Percentiles rank a stretch among this genome's conserved stretches.
Conservation (phyloP, 1,140 invertebrate genomes). For the Drosophila neocordata region DNA sequence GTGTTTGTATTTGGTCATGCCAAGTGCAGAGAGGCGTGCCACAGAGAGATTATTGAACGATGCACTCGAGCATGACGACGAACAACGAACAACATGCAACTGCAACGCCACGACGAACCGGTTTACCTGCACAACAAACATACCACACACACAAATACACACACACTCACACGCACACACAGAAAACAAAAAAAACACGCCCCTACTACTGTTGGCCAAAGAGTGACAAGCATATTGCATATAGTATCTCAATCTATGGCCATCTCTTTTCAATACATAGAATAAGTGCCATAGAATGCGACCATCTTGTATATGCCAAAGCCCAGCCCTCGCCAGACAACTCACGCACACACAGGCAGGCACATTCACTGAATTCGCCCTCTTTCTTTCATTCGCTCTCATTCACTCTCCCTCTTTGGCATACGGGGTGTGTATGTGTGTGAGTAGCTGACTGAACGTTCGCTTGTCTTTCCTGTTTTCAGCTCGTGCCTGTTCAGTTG, state of each 20-base stretch:
- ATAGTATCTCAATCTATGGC: conserved; percentile 1
- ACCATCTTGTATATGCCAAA: conserved; percentile 80
- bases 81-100: conserved; percentile 61
- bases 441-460: conserved; percentile 7
- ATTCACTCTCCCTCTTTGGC: not conserved
- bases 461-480: conserved; percentile 75
- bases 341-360: conserved; percentile 11
- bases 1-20: conserved; percentile 51
- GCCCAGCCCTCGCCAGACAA: conserved; percentile 68
- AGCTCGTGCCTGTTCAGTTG: conserved; percentile 73
- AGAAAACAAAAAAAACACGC: conserved; percentile 71
- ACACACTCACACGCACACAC: not conserved
- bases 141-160: conserved; percentile 2
- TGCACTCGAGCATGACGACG: conserved; percentile 75
- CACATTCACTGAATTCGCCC: conserved; percentile 19
- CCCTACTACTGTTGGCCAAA: conserved; percentile 53
- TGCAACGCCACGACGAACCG: conserved; percentile 63
- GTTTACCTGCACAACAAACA: conserved; percentile 60
- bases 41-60: conserved; percentile 78
- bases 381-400: conserved; percentile 9
- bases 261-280: conserved; percentile 31
- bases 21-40: conserved; percentile 80
- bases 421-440: conserved; percentile 9
- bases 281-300: conserved; percentile 45
- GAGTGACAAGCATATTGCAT: conserved; percentile 72